Conservation (phyloP, 2,888 invertebrate species). For the Pyrgus malvae region DNA sequence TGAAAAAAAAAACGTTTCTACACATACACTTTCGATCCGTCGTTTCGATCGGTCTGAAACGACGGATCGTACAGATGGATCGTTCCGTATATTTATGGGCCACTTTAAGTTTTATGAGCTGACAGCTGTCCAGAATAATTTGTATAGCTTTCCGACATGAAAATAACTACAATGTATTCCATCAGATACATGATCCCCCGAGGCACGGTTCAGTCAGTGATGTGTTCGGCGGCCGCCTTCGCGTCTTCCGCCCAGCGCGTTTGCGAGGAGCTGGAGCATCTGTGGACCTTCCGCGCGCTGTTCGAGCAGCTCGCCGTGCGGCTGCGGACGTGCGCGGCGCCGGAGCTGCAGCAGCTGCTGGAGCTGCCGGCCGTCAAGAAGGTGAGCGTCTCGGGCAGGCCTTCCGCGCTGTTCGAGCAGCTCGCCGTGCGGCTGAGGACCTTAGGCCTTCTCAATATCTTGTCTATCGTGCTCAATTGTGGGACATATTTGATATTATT, state of each 20-base stretch:
- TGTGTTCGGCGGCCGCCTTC: constrained; percentile 86
- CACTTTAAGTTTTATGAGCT: too few species aligned
- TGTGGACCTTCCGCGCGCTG: constrained; percentile 92
- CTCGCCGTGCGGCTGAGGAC: constrained; percentile 89
- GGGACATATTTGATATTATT: too few species aligned
- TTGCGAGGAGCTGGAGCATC: constrained; percentile 88
- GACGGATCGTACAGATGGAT: too few species aligned
- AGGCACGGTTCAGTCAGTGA: constrained; percentile 90
- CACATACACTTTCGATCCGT: too few species aligned
- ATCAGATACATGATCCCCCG: constrained; percentile 84
- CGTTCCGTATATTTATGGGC: too few species aligned
- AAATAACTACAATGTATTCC: not conserved
- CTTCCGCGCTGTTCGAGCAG: constrained; percentile 88
- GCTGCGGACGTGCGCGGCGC: constrained; percentile 90
- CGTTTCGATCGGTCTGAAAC: too few species aligned
- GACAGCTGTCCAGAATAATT: too few species aligned
- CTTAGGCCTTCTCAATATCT: too few species aligned
- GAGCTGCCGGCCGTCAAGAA: constrained; percentile 94
- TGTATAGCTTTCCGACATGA: too few species aligned
- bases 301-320: constrained; percentile 87
- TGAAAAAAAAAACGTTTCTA: too few species aligned
- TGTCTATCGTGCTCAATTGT: too few species aligned
- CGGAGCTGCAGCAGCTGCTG: constrained; percentile 91
- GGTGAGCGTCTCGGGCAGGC: constrained; percentile 88
- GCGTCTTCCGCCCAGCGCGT: constrained; percentile 90